Evolutionary conservation across 1,140 invertebrate genomes (phyloP), one percentile per base, ranked within the genome.

Genomic region (Solenopsis fugax): DNA sequence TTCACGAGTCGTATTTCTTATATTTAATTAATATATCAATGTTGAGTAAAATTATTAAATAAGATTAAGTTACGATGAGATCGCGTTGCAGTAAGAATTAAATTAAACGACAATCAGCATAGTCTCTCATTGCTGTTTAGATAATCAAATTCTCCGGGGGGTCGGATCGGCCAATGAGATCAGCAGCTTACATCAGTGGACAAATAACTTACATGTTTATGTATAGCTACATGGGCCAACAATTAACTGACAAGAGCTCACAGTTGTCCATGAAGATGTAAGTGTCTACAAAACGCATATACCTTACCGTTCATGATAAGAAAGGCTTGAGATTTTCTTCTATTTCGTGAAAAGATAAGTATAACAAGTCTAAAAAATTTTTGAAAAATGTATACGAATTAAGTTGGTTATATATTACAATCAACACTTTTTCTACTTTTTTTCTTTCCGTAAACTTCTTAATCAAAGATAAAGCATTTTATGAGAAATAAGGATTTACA

Each of bases 121-220:
- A 72, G 37, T 7, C 67, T 37, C 24, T 29, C 7, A 3, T 41
- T 52, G 13, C 60, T 80, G 18, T 78, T 80, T 52, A 67, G 64
- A 65, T 58, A 67, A 75, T 37, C 52, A 58, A 7, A 54, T 89
- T 50, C 73, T 48, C n/a, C 24, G 34, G 37, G 21, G 3, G 4
- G 37, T 81, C 65, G n/a, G 67, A 82, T 9, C 80, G 45, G 5
- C 9, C 50, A 34, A 0, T 45, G 45, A 82, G 81, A 85, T 87
- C 65, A 18, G 29, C 29, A 41, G 45, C 7, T 41, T 82, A 65
- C 16, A n/a, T 77, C 9, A 3, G 0, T 45, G 84, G 65, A 45
- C 64, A 87, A 65, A 21, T 88, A n/a, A 9, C 77, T 10, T 87
- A 90, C 73, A 80, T 91, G 7, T 90, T 87, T 52, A 82, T 89